Evolutionary conservation across 2,888 invertebrate species (phyloP), one percentile per base, ranked within the genome.

Genomic region (Stegana nigrithorax): DNA sequence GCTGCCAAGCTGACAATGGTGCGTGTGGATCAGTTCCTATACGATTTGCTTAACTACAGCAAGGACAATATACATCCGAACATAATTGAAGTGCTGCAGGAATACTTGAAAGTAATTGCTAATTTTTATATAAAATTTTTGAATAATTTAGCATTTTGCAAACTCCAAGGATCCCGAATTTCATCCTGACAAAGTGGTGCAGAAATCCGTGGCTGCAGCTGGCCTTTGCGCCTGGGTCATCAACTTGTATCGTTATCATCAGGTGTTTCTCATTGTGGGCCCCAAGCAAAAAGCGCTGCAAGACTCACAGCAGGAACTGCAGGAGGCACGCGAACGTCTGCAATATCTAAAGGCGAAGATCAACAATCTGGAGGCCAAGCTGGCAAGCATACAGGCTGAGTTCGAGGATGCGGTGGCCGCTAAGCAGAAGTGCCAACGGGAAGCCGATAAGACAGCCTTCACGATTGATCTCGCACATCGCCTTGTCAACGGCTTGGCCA

Each of bases 151-250:
- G 5, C 27, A 27, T 14, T 10, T 10, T 8, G 25, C 53, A 53
- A 12, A 26, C n/a, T 44, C n/a, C 12, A 47, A 85, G 86, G 88
- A 91, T 81, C 90, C 91, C 23, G 96, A 96, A 70, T 98, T 98
- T 84, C 91, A 91, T 71, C 91, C 95, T 0, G 94, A 94, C 53
- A 91, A 93, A 73, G 93, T 98, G 73, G 87, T 91, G 69, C 89
- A 91, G 12, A 97, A 97, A 86, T 97, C 97, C 0, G 89, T 91
- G 45, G 97, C 98, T 12, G 98, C 97, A 19, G 95, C 96, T 55
- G 95, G 97, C 2, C 88, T 98, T 2, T 97, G 97, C 82, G 92
- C 96, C 8, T 98, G 97, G 96, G 96, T 95, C 4, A 92, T 95
- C 71, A 98, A 97, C 85, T 93, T 97, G 71, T 88, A 94, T 82